A percentile compares a stretch with the other conserved stretches of the same genome.
Conservation (phyloP, 2,888 invertebrate genomes). For the Epistrophella euchroma region DNA sequence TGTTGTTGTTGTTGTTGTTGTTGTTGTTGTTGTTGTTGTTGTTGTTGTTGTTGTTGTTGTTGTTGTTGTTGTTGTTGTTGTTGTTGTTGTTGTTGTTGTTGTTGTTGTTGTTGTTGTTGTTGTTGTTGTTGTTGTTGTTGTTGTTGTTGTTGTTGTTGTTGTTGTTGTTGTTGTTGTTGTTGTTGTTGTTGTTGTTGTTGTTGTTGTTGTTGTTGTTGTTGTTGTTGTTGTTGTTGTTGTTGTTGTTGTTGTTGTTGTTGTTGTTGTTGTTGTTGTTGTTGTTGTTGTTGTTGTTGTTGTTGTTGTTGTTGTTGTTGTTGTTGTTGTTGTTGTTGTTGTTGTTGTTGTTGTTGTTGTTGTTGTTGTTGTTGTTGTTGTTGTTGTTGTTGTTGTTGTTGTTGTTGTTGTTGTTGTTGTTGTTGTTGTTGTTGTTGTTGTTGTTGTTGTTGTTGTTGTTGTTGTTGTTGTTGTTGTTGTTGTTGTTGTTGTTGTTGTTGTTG, state of each 20-base stretch:
- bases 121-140: slow-evolving; percentile 1
- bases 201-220: not conserved
- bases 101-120: not conserved
- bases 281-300: not conserved
- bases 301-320: not conserved
- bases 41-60: not conserved
- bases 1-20: not conserved
- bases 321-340: not conserved
- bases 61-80: not conserved
- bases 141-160: not conserved
- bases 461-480: too few species aligned
- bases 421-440: too few species aligned
- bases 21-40: not conserved
- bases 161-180: not conserved
- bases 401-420: too few species aligned
- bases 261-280: too few species aligned
- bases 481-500: too few species aligned
- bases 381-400: too few species aligned
- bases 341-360: too few species aligned
- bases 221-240: too few species aligned
- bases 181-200: not conserved
- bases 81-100: not conserved
- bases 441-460: too few species aligned
- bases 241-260: too few species aligned
- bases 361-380: too few species aligned